phyloP scores from a whole-genome alignment of 2,113 vertebrate genomes.

The Phaethon lepturus region DNA sequence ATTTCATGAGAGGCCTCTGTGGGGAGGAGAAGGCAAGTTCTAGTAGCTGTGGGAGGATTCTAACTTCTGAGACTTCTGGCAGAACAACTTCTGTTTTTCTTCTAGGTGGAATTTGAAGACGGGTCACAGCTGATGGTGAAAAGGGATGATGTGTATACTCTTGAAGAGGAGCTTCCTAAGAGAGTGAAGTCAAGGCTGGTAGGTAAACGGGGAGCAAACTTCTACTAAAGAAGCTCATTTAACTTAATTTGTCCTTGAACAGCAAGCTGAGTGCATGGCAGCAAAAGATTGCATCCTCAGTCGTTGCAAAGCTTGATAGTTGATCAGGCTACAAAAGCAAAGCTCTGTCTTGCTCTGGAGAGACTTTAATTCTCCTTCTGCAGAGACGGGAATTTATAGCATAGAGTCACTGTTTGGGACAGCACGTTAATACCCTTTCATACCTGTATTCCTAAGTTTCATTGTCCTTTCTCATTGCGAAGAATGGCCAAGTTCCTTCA shows the following conservation, averaged over 20 bases:
- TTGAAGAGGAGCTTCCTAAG: slow-evolving; percentile 97
- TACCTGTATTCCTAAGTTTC: not conserved
- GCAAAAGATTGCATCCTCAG: not conserved
- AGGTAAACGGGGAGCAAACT: slow-evolving; percentile 1
- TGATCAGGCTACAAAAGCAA: not conserved
- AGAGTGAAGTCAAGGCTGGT: slow-evolving; percentile 96
- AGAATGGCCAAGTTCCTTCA: not conserved
- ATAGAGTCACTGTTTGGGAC: not conserved
- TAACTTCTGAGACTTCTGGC: not conserved
- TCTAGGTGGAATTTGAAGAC: slow-evolving; percentile 97
- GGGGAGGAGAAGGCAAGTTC: not conserved
- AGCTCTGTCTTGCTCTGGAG: not conserved
- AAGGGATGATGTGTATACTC: slow-evolving; percentile 94
- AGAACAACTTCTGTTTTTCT: not conserved
- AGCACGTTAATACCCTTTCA: not conserved
- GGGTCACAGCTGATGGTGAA: slow-evolving; percentile 95
- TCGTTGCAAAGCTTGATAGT: not conserved
- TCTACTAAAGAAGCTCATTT: not conserved
- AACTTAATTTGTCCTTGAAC: not conserved
- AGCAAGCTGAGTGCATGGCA: not conserved
- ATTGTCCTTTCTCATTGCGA: not conserved
- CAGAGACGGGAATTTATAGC: not conserved
- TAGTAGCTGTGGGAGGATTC: not conserved
- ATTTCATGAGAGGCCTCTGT: not conserved
- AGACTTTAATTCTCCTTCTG: not conserved